Evolutionary conservation across 1,140 invertebrate species (phyloP), one percentile per base, ranked within the genome.

Genomic region (Pantala flavescens): DNA sequence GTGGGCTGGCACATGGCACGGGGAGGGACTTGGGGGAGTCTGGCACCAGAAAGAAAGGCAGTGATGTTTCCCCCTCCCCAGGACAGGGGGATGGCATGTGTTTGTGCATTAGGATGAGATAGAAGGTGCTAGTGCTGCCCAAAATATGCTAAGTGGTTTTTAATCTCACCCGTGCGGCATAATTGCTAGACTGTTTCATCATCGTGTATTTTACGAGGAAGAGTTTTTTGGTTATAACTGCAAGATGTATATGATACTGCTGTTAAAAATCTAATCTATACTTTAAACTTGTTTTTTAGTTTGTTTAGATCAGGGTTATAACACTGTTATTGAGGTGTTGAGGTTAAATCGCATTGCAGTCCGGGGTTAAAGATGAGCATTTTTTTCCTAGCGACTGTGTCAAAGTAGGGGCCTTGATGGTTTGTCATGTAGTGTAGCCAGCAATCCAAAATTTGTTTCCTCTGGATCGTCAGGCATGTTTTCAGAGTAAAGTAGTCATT

Each of bases 171-270:
- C 73, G 72, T 74, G 72, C 71, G 71, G 77, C 77, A 77, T 76
- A 76, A 74, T 74, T 77, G 76, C 74, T 75, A 72, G 74, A 76
- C 77, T 77, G 74, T 75, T 75, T 74, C 76, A 74, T 76, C 76
- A 73, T 70, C 55, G 74, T 73, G 74, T 77, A 75, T 77, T 77
- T 78, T 75, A 76, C 71, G 73, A 77, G 72, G 43, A 76, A 74
- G 71, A 76, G 74, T 75, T 74, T 76, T 75, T 77, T 78, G 71
- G 75, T 78, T 76, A 77, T 75, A 76, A 77, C 76, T 78, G 77
- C 77, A 77, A 78, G 76, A 77, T 78, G 77, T 78, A 77, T 76
- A 74, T 76, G 75, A 77, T 74, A 75, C 75, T 76, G 76, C 76
- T 75, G 76, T 78, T 77, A 78, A 76, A 36, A 36, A 36, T 36